Evolutionary conservation across 2,888 invertebrate genomes (phyloP), one percentile per base, ranked within the genome.

Genomic region (Andrena marginata): DNA sequence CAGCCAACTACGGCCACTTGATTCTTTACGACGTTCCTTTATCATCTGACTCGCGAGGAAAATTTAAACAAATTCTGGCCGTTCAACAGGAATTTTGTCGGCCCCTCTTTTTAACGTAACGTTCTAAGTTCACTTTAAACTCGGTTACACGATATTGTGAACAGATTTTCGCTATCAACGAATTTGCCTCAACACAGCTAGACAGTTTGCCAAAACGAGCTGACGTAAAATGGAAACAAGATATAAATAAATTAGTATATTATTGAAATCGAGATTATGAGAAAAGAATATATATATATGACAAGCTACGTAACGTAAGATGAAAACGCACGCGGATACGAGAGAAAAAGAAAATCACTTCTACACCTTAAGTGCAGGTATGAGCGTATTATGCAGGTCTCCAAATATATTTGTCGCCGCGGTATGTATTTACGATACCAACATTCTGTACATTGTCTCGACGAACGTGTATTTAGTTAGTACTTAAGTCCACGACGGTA

Each of bases 101-200:
- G 42, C 42, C 20, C 29, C 16, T 48, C 23, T 59, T 20, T 4
- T n/a, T 23, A 13, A 2, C 8, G n/a, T 20, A 20, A n/a, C 33
- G 2, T 7, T 59, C 42, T 70, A 1, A 16, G 13, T 62, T 70
- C 13, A n/a, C 1, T n/a, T 68, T 10, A 51, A 48, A 29, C 31
- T 60, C 6, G 42, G 31, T 71, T 59, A 42, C 62, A 85, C 56
- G 72, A 83, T 77, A 89, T 84, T 89, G 87, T 87, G 85, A 90
- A 91, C 88, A 87, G 88, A 89, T 89, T 89, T 90, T 88, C 87
- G 89, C 86, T 87, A 88, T 81, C 86, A 88, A 89, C 84, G 84
- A 90, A 91, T 90, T 91, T 91, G 89, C 90, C 90, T 89, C 89
- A 77, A 86, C 69, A 89, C 82, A 88, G 80, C 82, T 88, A 83